A percentile compares a stretch with the other conserved stretches of the same genome.
Evolutionary conservation across 2,888 invertebrate genomes (phyloP).

Genomic region (Pseudanteris insignis): DNA sequence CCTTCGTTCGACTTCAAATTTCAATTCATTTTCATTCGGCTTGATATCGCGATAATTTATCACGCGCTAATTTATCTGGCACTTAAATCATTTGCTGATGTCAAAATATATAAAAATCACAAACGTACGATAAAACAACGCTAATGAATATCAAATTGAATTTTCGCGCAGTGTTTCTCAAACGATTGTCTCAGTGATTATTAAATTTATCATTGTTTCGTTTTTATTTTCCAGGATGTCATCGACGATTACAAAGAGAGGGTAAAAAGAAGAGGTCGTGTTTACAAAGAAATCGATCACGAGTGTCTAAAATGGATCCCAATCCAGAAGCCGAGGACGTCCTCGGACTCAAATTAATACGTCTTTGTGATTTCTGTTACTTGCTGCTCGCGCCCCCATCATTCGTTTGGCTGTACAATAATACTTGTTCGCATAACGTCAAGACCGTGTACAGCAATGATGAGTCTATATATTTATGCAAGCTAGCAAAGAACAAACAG

Average conservation of each 20-base stretch:
- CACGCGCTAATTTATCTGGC: too few relatives aligned
- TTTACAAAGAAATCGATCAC: constrained; percentile 88
- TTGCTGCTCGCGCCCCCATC: not conserved
- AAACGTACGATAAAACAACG: too few relatives aligned
- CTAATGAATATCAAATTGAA: too few relatives aligned
- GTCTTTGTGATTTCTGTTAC: constrained; percentile 35
- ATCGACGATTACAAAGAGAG: constrained; percentile 91
- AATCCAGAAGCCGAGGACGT: constrained; percentile 72
- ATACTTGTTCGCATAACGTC: constrained; percentile 7
- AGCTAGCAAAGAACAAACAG: too few relatives aligned
- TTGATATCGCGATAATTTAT: too few relatives aligned
- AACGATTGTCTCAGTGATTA: too few relatives aligned
- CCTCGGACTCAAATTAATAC: constrained; percentile 65
- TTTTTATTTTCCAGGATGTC: constrained; percentile 76
- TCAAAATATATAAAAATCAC: too few relatives aligned
- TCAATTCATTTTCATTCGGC: too few relatives aligned
- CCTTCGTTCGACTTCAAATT: too few relatives aligned
- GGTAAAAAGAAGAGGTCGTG: constrained; percentile 76
- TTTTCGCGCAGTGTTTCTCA: too few relatives aligned
- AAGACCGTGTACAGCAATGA: constrained; percentile 18
- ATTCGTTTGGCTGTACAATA: constrained; percentile 1
- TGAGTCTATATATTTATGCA: too few relatives aligned
- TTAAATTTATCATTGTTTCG: constrained; percentile 20
- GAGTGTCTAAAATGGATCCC: constrained; percentile 90
- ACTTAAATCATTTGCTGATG: too few relatives aligned